These are phyloP conservation scores for Rallus limicola DNA, from an alignment of 2,113 vertebrate genomes.

Conservation along the genomic window DNA sequence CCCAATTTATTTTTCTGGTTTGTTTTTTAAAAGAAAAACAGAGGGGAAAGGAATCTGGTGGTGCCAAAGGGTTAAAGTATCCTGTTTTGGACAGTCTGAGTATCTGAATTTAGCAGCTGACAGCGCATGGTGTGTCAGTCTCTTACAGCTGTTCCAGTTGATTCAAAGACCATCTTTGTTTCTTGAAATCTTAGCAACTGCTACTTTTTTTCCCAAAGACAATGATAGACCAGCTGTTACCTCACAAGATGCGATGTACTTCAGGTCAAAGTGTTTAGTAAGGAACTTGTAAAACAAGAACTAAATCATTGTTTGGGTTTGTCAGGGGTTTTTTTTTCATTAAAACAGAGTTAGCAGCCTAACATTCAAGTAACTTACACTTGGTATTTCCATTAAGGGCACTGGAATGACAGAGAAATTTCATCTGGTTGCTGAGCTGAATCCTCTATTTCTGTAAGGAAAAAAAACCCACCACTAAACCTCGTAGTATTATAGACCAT, in stretches of 20 bases:
- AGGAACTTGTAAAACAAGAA: slow-evolving; percentile 50
- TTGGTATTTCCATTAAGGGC: slow-evolving; percentile 31
- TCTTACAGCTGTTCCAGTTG: slow-evolving; percentile 74
- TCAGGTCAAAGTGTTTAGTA: slow-evolving; percentile 40
- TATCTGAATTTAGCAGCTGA: slow-evolving; percentile 73
- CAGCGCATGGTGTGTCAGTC: slow-evolving; percentile 46
- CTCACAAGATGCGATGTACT: slow-evolving; percentile 50
- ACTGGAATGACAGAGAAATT: background rate
- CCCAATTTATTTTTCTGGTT: background rate
- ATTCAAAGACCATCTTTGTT: slow-evolving; percentile 82
- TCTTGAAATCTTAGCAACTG: slow-evolving; percentile 74
- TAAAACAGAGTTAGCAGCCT: slow-evolving; percentile 12
- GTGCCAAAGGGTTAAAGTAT: slow-evolving; percentile 63
- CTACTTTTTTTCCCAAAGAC: slow-evolving; percentile 63
- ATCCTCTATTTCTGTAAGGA: background rate
- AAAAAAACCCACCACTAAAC: background rate
- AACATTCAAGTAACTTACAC: background rate
- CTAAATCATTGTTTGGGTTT: slow-evolving; percentile 35
- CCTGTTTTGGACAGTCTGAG: background rate
- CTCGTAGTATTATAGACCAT: background rate
- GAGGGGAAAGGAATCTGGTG: background rate
- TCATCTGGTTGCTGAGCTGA: slow-evolving; percentile 14
- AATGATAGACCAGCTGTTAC: slow-evolving; percentile 72
- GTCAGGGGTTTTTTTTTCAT: background rate
- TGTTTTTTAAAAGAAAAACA: background rate